Base-by-base conservation (phyloP, 2,797 vertebrate species). In the Coregonus sp. region DNA sequence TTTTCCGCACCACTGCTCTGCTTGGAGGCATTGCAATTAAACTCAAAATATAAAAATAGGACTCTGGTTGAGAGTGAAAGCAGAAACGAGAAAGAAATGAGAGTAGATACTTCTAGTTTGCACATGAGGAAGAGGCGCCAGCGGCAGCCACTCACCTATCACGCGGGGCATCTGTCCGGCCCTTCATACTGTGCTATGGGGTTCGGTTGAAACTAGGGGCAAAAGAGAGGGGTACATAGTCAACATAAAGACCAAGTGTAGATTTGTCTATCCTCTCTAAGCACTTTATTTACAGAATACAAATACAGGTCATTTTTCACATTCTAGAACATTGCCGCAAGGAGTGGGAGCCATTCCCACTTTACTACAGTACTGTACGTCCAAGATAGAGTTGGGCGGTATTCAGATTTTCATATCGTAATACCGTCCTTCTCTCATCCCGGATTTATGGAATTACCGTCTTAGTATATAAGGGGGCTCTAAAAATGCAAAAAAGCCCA, bases 61-160 rank as follows among this genome's bases (percentile, higher is more conserved):
- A 20, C 4, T 7, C 18, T 5, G 7, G 15, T 18, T 31, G 69
- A 4, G 2, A 40, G 20, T 16, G 63, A 2, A 4, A 52, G 40
- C 2, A 40, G 12, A 35, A 15, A 16, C 9, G 7, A 18, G n/a
- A 52, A 7, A 33, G 4, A 70, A 47, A 15, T 16, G 37, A 25
- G 4, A 25, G 54, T 31, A 47, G 40, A 40, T 40, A 40, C 40
- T 40, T 40, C 7, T 47, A 47, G 40, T 47, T 9, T 47, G 40
- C 35, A 35, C 15, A 25, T 25, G 5, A 29, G 31, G 7, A 37
- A 15, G 1, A 37, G 4, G 4, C 2, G 7, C 20, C 3, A 31
- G 20, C 3, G 47, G 25, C 25, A 25, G 1, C 25, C 25, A 82
- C 89, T 89, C 84, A 93, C 92, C 84, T 75, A 81, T 93, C 92